Conservation (phyloP, 2,797 vertebrate genomes). For the Coluber constrictor region DNA sequence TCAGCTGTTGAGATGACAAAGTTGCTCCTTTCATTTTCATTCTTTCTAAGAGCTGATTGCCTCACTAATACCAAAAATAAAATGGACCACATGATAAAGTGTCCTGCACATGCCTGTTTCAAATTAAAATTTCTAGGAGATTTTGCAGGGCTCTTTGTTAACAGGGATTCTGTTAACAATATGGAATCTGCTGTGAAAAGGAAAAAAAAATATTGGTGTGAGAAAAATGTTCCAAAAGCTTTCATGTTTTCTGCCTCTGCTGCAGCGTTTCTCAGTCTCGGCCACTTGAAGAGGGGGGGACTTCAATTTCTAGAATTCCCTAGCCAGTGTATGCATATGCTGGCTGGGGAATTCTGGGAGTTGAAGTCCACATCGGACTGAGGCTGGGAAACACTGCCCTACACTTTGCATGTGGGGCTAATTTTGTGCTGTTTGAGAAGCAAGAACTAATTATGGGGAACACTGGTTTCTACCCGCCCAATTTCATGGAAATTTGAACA, state of each 20-base stretch:
- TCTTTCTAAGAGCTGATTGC: background rate
- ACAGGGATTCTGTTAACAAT: background rate
- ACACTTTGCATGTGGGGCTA: background rate
- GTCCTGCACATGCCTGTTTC: background rate
- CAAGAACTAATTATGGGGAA: conserved; percentile 33
- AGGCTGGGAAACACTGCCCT: background rate
- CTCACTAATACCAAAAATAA: background rate
- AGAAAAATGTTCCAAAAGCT: background rate
- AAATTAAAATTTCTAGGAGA: background rate
- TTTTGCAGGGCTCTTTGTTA: background rate
- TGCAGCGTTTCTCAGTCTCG: background rate
- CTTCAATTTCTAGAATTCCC: background rate
- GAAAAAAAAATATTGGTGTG: background rate
- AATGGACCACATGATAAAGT: background rate
- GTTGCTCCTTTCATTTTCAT: background rate
- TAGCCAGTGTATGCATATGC: background rate
- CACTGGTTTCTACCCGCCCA: background rate
- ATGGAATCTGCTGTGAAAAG: background rate
- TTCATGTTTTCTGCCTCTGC: background rate
- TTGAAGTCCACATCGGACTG: too few species aligned
- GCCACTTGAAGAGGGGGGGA: background rate
- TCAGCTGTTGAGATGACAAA: background rate
- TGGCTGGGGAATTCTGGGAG: too few species aligned
- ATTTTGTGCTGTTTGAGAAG: conserved; percentile 20
- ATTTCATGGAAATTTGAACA: conserved; percentile 53